These are phyloP conservation scores for Notoglanidium macrostoma DNA, from an alignment of 2,797 vertebrate species.

Conservation along the genomic window DNA sequence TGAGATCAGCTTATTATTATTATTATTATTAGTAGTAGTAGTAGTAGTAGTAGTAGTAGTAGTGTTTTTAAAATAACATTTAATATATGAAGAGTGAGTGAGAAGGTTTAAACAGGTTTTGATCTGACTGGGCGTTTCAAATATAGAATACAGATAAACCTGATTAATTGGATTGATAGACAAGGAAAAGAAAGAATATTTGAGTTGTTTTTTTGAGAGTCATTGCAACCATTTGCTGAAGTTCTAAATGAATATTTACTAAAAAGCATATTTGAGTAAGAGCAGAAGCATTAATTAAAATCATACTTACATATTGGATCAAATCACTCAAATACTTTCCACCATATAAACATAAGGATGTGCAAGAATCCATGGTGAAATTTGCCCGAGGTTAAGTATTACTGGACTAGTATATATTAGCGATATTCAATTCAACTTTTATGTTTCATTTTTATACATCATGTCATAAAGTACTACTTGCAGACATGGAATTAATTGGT, in stretches of 20 bases:
- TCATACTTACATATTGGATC: not conserved
- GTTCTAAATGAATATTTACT: not conserved
- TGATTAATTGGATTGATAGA: not conserved
- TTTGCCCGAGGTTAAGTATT: not conserved
- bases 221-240: not conserved
- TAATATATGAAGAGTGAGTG: not conserved
- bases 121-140: not conserved
- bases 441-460: not conserved
- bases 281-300: not conserved
- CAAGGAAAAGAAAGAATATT: not conserved
- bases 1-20: not conserved
- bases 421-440: not conserved
- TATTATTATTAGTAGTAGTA: slow-evolving; percentile 5
- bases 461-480: not conserved
- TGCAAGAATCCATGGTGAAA: not conserved
- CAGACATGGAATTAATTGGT: slow-evolving; percentile 16
- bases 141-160: not conserved
- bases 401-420: not conserved
- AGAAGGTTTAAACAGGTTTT: not conserved
- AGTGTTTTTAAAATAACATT: not conserved
- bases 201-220: not conserved
- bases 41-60: not conserved
- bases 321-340: not conserved
- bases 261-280: not conserved
- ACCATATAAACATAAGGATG: not conserved